These are phyloP conservation scores for Ophion ellenae DNA, from an alignment of 2,888 invertebrate genomes.

Conservation along the genomic window DNA sequence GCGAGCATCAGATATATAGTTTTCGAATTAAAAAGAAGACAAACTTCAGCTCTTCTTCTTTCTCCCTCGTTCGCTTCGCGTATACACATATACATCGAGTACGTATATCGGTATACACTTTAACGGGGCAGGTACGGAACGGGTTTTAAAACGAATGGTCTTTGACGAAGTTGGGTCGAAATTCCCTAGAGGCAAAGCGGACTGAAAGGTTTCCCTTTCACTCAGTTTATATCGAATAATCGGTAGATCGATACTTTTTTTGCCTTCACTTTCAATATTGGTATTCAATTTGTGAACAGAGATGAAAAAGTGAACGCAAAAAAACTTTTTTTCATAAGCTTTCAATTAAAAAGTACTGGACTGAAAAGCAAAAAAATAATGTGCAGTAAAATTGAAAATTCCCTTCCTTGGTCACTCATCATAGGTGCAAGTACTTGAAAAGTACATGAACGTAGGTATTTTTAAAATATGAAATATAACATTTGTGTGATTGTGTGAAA, in stretches of 20 bases:
- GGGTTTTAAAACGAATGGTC: conserved; percentile 55
- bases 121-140: conserved; percentile 55
- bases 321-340: too few relatives aligned
- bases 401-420: too few relatives aligned
- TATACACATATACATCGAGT: conserved; percentile 15
- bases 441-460: too few relatives aligned
- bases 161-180: conserved; percentile 43
- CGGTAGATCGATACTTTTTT: conserved; percentile 26
- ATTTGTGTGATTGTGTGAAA: too few relatives aligned
- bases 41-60: not conserved
- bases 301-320: too few relatives aligned
- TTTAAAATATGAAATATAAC: too few relatives aligned
- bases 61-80: not conserved
- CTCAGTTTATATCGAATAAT: conserved; percentile 32
- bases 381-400: too few relatives aligned
- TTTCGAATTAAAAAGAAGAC: conserved; percentile 40
- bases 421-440: too few relatives aligned
- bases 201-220: conserved; percentile 26
- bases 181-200: conserved; percentile 29
- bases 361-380: too few relatives aligned
- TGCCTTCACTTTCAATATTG: not conserved
- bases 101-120: conserved; percentile 35
- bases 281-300: not conserved
- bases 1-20: conserved; percentile 57
- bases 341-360: too few relatives aligned